These are phyloP conservation scores for Rhombomys opimus DNA, from an alignment of 2,113 vertebrate species.

Conservation along the genomic window DNA sequence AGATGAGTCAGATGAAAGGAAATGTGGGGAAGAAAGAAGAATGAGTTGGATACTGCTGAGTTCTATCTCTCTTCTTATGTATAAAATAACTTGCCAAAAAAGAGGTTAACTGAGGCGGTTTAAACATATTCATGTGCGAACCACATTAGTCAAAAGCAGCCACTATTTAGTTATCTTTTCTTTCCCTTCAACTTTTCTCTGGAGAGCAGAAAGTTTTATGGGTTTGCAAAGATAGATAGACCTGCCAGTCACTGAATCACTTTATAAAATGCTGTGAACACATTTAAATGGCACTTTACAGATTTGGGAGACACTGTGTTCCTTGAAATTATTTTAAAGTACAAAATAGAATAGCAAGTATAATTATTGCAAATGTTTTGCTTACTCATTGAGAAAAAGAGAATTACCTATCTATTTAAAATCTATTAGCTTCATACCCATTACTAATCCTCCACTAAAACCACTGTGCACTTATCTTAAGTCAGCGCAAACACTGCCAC, in stretches of 20 bases:
- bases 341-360: neutral
- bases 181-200: neutral
- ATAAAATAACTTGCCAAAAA: conserved; percentile 37
- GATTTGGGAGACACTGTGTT: neutral
- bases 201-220: neutral
- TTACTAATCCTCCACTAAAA: neutral
- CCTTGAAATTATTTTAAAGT: conserved; percentile 34
- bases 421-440: conserved; percentile 21
- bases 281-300: neutral
- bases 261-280: neutral
- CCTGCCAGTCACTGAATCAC: neutral
- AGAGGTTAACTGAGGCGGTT: neutral
- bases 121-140: conserved; percentile 1
- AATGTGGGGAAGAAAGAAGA: conserved; percentile 8
- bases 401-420: neutral
- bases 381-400: neutral
- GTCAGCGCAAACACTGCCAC: neutral
- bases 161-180: neutral
- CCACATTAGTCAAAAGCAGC: neutral
- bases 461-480: neutral
- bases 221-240: neutral
- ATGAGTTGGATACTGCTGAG: neutral
- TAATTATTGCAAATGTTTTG: neutral
- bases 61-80: neutral
- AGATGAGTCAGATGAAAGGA: neutral